Evolutionary conservation across 2,113 vertebrate species (phyloP), one percentile per base, ranked within the genome.

Genomic region (Proterorhinus semilunaris): DNA sequence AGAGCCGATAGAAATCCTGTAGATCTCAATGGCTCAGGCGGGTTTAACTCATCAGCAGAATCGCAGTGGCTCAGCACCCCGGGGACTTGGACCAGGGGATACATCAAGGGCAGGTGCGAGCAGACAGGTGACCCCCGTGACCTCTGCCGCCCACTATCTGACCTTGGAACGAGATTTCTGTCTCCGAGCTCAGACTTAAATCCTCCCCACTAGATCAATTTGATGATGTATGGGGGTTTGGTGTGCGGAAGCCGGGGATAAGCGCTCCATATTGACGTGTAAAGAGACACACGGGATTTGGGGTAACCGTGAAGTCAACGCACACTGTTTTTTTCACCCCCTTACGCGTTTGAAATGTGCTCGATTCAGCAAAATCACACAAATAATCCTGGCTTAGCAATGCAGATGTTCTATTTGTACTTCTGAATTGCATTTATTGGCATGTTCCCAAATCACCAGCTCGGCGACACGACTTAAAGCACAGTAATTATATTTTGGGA

Each of bases 21-120:
- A 79, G 87, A 86, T 91, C 86, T 77, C 72, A 64, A 15, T 65
- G 81, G 85, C 87, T 89, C 86, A 85, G 69, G 86, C 84, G 71
- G 87, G 74, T 89, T 91, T 85, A 91, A 88, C 79, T 89, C 83
- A 87, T 91, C 89, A 88, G 86, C 89, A 82, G 79, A 85, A 89
- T 61, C 27, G 66, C 53, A 76, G 83, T 85, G 83, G 72, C 52
- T 58, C 5, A 44, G 51, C 79, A 62, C 82, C 69, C 54, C 49
- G 0, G 78, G 63, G 80, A 74, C 63, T 57, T 49, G 27, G 48
- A 62, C 59, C 13, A 21, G 48, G 55, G 85, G 79, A 88, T 84
- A 79, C 81, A 88, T 89, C 86, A 89, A 89, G 86, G 79, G 65
- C 79, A 84, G 83, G 82, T 85, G 82, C 76, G 80, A 81, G 74